Base-by-base conservation (phyloP, 2,888 invertebrate species). In the Luffia ferchaultella region DNA sequence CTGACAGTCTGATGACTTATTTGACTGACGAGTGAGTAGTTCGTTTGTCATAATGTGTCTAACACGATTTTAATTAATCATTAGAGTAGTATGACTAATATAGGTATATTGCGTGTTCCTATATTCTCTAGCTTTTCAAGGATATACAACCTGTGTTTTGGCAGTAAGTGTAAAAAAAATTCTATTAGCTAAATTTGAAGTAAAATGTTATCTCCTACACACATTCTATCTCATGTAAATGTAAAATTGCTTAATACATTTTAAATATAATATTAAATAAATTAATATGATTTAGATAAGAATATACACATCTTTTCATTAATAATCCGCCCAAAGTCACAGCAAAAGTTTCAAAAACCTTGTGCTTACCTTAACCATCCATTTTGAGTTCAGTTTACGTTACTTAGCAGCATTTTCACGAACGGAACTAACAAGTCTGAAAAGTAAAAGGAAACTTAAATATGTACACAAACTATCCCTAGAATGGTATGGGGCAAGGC, bases 1-100 rank as follows among this genome's bases (percentile, higher is more conserved):
- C 82, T 78, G 79, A 79, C 79, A 70, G 68, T 66, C 70, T 79
- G 79, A 80, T 79, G 82, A 82, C 80, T 82, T 80, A 82, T 83
- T 80, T 82, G 82, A 78, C 76, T 73, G 48, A 16, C 18, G 74
- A 73, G 63, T 70, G 74, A 74, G 71, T 67, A 30, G 5, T 42
- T 48, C 48, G 42, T 40, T 30, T 47, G 41, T 48, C 17, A 18
- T 18, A 41, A 20, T 48, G 40, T 30, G 3, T 17, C n/a, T n/a
- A n/a, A 40, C 12, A 40, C 7, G 7, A 40, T 40, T 7, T 40
- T 42, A 18, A 18, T 44, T 44, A 5, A 18, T n/a, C 2, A 44
- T 16, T 44, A 16, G 12, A 18, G 9, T 9, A 5, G 18, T 44
- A 5, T 44, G 16, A 16, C 16, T 16, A 16, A 42, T 42, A 42